Evolutionary conservation across 2,113 vertebrate genomes (phyloP).

Genomic region (Xenopus laevis): DNA sequence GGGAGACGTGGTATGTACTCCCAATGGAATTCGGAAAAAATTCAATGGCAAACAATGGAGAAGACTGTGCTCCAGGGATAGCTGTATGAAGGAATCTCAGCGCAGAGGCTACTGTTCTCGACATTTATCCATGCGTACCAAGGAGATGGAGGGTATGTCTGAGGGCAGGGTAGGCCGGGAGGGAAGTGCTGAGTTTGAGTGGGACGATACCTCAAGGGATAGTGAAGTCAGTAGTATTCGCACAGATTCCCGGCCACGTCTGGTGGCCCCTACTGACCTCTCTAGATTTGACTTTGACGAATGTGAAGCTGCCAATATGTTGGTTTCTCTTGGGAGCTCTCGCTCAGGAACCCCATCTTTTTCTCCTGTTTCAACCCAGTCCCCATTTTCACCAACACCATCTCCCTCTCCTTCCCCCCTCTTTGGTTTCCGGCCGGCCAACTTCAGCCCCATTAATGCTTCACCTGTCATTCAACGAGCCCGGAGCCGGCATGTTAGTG

Average conservation of each 20-base stretch:
- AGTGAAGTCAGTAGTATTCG: slow-evolving; percentile 84
- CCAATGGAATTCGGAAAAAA: slow-evolving; percentile 88
- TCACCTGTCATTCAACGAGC: slow-evolving; percentile 71
- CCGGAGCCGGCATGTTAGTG: slow-evolving; percentile 73
- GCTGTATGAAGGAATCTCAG: slow-evolving; percentile 92
- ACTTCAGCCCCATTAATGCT: slow-evolving; percentile 84
- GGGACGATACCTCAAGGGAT: slow-evolving; percentile 84
- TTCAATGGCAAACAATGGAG: slow-evolving; percentile 94
- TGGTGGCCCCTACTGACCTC: slow-evolving; percentile 67
- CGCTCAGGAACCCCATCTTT: slow-evolving; percentile 85
- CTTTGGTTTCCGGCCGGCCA: slow-evolving; percentile 84
- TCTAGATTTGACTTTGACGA: slow-evolving; percentile 88
- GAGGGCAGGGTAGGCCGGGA: slow-evolving; percentile 56
- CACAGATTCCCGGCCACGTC: slow-evolving; percentile 75
- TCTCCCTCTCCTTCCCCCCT: slow-evolving; percentile 85
- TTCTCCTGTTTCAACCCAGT: slow-evolving; percentile 85
- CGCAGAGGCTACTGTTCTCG: slow-evolving; percentile 86
- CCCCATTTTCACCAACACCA: slow-evolving; percentile 84
- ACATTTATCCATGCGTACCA: slow-evolving; percentile 88
- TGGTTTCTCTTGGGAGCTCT: slow-evolving; percentile 85
- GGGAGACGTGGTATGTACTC: slow-evolving; percentile 87
- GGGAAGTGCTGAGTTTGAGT: slow-evolving; percentile 79
- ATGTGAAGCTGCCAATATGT: slow-evolving; percentile 88
- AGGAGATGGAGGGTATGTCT: slow-evolving; percentile 82
- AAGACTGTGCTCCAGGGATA: slow-evolving; percentile 84